Conservation (phyloP, 2,888 invertebrate species). For the Platypus cylindrus region DNA sequence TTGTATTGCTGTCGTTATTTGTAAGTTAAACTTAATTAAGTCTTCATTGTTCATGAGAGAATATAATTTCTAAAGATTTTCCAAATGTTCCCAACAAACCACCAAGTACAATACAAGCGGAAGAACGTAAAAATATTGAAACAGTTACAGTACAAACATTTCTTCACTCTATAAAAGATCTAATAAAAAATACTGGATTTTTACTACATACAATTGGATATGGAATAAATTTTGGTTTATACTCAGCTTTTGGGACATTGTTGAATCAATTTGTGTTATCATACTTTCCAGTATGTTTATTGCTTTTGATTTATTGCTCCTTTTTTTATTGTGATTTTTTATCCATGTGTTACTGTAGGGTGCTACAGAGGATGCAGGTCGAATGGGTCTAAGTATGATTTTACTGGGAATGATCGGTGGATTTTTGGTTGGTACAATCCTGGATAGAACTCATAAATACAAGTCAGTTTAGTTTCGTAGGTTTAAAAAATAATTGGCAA, state of each 20-base stretch:
- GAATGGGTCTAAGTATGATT: conserved; percentile 80
- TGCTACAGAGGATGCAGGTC: conserved; percentile 65
- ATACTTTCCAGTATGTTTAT: conserved; percentile 64
- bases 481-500: background rate
- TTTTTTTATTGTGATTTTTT: too few relatives aligned
- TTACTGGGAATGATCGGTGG: conserved; percentile 88
- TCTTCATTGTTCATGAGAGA: too few relatives aligned
- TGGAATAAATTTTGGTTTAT: conserved; percentile 86
- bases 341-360: conserved; percentile 29
- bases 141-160: conserved; percentile 41
- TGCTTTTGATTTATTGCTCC: too few relatives aligned
- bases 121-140: conserved; percentile 40
- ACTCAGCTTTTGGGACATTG: conserved; percentile 89
- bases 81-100: conserved; percentile 42
- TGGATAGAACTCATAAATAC: conserved; percentile 87
- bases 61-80: conserved; percentile 40
- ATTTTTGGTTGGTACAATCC: conserved; percentile 72
- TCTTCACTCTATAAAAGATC: conserved; percentile 53
- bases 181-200: conserved; percentile 67
- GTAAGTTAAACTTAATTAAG: conserved; percentile 15
- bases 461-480: conserved; percentile 46
- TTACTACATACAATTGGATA: conserved; percentile 70
- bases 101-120: conserved; percentile 42
- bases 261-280: conserved; percentile 73
- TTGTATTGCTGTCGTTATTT: conserved; percentile 20